A percentile compares a stretch with the other conserved stretches of the same genome.
Evolutionary conservation across 2,113 vertebrate species (phyloP).

Genomic region (Varanus komodoensis): DNA sequence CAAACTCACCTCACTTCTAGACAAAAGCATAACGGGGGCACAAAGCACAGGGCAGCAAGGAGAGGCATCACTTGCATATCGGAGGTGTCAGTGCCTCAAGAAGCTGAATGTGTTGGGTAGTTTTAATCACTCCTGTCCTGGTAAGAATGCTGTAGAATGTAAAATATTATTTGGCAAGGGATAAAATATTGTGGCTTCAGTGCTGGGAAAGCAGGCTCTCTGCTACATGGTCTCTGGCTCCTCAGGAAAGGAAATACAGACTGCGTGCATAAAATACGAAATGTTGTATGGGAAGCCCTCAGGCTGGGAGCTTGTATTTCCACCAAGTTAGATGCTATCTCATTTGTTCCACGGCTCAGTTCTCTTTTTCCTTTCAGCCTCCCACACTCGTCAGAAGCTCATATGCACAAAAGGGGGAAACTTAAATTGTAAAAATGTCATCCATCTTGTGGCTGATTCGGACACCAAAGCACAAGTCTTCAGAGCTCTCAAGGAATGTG

Average conservation of each 20-base stretch:
- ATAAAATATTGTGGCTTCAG: background rate
- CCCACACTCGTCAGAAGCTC: slow-evolving; percentile 52
- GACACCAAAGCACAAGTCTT: slow-evolving; percentile 70
- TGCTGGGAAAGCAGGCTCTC: background rate
- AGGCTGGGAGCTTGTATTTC: background rate
- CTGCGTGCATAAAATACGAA: background rate
- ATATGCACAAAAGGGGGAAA: slow-evolving; percentile 84
- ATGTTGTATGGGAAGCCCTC: background rate
- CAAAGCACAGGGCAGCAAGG: background rate
- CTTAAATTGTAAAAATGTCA: slow-evolving; percentile 86
- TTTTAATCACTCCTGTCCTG: background rate
- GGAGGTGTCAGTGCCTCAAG: background rate
- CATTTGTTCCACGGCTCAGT: background rate
- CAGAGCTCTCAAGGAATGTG: slow-evolving; percentile 80
- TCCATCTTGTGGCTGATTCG: slow-evolving; percentile 77
- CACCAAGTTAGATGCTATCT: background rate
- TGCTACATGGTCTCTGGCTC: background rate
- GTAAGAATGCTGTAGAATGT: background rate
- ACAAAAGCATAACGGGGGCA: background rate
- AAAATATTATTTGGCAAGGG: background rate
- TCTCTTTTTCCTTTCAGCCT: slow-evolving; percentile 72
- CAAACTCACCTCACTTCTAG: background rate
- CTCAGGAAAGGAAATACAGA: background rate
- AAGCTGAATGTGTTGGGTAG: background rate
- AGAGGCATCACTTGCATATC: background rate